Percentiles rank a stretch among this genome's conserved stretches.
Conservation (phyloP, 2,797 vertebrate genomes). For the Pantherophis vulpinus region DNA sequence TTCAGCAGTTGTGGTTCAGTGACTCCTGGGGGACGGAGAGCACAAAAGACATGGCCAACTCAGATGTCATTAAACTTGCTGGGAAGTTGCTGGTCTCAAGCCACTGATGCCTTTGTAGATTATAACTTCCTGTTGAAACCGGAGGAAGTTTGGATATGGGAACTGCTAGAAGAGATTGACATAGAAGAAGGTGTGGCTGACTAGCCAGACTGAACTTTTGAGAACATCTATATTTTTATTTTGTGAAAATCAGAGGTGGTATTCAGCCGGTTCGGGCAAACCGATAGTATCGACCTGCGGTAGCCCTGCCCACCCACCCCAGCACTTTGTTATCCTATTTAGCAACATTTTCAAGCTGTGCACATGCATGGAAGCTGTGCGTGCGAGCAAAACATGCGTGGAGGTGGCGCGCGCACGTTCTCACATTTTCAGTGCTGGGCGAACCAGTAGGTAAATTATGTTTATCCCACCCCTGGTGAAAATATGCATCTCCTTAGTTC, state of each 20-base stretch:
- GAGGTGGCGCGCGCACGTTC: rapidly evolving
- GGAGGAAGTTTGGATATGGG: background rate
- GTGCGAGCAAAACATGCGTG: rapidly evolving
- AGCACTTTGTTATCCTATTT: too few species aligned
- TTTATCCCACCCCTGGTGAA: background rate
- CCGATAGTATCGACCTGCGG: too few species aligned
- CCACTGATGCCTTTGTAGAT: background rate
- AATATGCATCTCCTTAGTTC: background rate
- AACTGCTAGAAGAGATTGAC: background rate
- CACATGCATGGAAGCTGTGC: too few species aligned
- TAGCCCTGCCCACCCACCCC: too few species aligned
- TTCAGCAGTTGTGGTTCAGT: background rate
- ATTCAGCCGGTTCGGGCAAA: too few species aligned
- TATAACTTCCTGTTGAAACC: background rate
- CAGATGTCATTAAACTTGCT: background rate
- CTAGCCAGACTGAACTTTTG: background rate
- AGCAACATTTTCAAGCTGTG: too few species aligned
- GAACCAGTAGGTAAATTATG: too few species aligned
- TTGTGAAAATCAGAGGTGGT: background rate
- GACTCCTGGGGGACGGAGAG: background rate
- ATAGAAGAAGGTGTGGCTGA: background rate
- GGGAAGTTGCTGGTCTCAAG: background rate
- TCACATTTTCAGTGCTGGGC: too few species aligned
- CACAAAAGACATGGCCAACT: background rate
- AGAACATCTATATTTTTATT: background rate